Evolutionary conservation across 1,140 invertebrate species (phyloP), one percentile per base, ranked within the genome.

Genomic region (Helicoverpa armigera): DNA sequence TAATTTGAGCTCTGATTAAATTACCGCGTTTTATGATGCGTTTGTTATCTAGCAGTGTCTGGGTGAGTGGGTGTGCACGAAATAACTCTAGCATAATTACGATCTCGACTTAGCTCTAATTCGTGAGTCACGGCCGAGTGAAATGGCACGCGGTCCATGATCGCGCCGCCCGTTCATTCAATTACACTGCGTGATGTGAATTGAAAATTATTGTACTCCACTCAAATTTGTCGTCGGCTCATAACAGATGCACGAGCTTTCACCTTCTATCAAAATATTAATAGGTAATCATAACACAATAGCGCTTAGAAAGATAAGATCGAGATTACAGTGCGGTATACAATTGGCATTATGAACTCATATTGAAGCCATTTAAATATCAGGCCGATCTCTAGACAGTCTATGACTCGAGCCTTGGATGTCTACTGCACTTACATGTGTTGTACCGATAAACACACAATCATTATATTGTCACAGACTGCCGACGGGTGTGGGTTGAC

Each of bases 111-210:
- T 73, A 93, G 92, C 83, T 93, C 89, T 93, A 92, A 91, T 93
- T 93, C 91, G 91, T 93, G 93, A 93, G 89, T 94, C 93, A 94
- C 93, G 92, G 88, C 86, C 84, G 83, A 88, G 86, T 88, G 89
- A 93, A 92, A 92, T 91, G 88, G 88, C 86, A 88, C 87, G 89
- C 81, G 72, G 88, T 77, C 86, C 90, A 89, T 88, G 89, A 91
- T 91, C 88, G 88, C 84, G 65, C 85, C 84, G 86, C 85, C 82
- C 85, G 82, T 87, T 87, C 88, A 89, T 92, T 91, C 89, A 92
- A 91, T 91, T 90, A 93, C 86, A 81, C 85, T 83, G 89, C 91
- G 89, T 93, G 91, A 91, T 92, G 88, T 87, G 88, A 89, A 89
- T 91, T 80, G 87, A 84, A 86, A 89, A 88, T 87, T 86, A 87